Evolutionary conservation across 1,140 invertebrate species (phyloP), one percentile per base, ranked within the genome.

Genomic region (Maniola jurtina): DNA sequence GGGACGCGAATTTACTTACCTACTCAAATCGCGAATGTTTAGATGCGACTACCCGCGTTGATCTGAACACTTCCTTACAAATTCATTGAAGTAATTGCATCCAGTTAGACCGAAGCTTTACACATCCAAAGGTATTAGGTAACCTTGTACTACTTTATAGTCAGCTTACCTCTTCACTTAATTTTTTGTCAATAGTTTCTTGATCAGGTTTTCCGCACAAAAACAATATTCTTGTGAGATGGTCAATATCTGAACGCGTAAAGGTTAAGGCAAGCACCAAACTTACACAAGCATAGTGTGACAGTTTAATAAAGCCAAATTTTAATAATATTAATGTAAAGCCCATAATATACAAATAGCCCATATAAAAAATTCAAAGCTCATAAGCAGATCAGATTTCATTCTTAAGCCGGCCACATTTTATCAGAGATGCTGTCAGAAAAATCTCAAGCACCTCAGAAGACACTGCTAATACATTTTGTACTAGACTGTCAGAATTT

Each of bases 171-270:
- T 98, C 96, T 89, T 96, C 94, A 81, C 96, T 97, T 79, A 94
- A 96, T 87, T 98, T 97, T 94, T 97, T 97, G 84, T 93, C 89
- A 88, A 98, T 92, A 68, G 96, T 95, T 85, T 96, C 95, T 86
- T 95, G 94, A 83, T 94, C 93, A 64, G 96, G 97, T 75, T 95
- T 97, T 69, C 97, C 97, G 91, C 96, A 96, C 70, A 98, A 92
- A 80, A 94, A 93, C 91, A 98, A 94, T 85, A 98, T 97, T 90
- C 96, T 93, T 76, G 95, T 97, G 92, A 98, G 93, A 91, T 98
- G 97, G 91, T 98, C 96, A 93, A 98, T 97, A 93, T 98, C 96
- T 98, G 93, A 86, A 86, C 80, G 83, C 77, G 78, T 78, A 72
- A 75, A 84, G 76, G 90, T 92, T 91, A 92, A 91, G 90, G 90